Percentiles rank a stretch among this genome's conserved stretches.
phyloP scores from a whole-genome alignment of 2,797 vertebrate species.

The Phaenicophaeus curvirostris region DNA sequence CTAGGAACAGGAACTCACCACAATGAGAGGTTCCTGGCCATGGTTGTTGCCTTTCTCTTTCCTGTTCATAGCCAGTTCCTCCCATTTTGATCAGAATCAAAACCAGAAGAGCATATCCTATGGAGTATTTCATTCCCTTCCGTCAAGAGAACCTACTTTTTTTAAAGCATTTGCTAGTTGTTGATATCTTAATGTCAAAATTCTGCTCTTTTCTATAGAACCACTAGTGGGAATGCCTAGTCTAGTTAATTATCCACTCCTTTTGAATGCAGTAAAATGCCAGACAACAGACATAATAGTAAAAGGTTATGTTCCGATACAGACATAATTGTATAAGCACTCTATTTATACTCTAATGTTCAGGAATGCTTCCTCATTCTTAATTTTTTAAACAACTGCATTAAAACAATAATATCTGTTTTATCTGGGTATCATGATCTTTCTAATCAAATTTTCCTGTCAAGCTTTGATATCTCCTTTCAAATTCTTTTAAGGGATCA shows the following conservation, averaged over 20 bases:
- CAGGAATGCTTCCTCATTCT: background rate
- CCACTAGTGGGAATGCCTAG: background rate
- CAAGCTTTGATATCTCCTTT: background rate
- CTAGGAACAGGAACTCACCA: background rate
- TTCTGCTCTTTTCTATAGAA: background rate
- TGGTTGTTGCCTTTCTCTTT: rapidly evolving
- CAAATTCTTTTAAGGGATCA: background rate
- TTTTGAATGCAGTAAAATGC: background rate
- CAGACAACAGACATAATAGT: background rate
- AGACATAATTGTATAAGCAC: background rate
- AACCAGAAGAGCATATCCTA: background rate
- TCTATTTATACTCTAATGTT: background rate
- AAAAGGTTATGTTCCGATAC: background rate
- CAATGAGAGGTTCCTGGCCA: background rate
- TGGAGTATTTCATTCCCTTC: background rate
- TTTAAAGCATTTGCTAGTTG: background rate
- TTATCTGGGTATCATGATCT: background rate
- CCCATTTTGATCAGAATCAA: background rate
- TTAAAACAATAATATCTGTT: background rate
- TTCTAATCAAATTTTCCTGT: background rate
- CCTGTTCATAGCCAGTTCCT: background rate
- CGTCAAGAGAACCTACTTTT: background rate
- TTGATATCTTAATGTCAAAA: background rate
- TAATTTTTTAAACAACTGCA: background rate
- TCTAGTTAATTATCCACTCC: background rate